These are phyloP conservation scores for Philonicus albiceps DNA, from an alignment of 2,888 invertebrate genomes.

Conservation along the genomic window DNA sequence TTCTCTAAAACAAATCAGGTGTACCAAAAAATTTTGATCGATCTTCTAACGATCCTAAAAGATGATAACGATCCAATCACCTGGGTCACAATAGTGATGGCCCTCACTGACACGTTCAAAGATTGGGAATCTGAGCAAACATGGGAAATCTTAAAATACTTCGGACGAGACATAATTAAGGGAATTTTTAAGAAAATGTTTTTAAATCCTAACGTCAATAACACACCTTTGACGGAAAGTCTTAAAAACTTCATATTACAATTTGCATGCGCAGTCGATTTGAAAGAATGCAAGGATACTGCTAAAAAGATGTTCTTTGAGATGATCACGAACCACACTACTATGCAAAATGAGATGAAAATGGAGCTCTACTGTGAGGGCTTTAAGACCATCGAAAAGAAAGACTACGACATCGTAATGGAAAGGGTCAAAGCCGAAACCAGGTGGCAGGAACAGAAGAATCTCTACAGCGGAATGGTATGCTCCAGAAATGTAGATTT, in stretches of 20 bases:
- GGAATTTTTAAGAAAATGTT: neutral
- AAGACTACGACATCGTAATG: neutral
- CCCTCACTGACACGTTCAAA: slow-evolving; percentile 51
- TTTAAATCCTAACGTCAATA: neutral
- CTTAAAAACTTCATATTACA: neutral
- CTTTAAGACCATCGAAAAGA: neutral
- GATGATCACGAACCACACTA: neutral
- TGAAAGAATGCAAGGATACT: neutral
- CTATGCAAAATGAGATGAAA: neutral
- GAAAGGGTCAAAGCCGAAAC: neutral
- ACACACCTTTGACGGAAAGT: neutral
- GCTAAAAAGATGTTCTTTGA: neutral
- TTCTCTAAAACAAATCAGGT: neutral
- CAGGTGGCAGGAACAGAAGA: neutral
- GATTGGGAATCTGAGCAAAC: slow-evolving; percentile 54
- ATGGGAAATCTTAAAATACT: slow-evolving; percentile 53
- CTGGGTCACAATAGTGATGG: slow-evolving; percentile 68
- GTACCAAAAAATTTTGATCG: slow-evolving; percentile 55
- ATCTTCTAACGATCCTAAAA: slow-evolving; percentile 66
- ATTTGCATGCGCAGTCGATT: slow-evolving; percentile 5
- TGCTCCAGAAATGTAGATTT: neutral
- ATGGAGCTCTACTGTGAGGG: slow-evolving; percentile 5
- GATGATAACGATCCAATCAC: slow-evolving; percentile 72
- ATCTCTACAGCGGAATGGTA: neutral
- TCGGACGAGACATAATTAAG: slow-evolving; percentile 54